Evolutionary conservation across 1,140 invertebrate species (phyloP).

Genomic region (Drosophila santomea): DNA sequence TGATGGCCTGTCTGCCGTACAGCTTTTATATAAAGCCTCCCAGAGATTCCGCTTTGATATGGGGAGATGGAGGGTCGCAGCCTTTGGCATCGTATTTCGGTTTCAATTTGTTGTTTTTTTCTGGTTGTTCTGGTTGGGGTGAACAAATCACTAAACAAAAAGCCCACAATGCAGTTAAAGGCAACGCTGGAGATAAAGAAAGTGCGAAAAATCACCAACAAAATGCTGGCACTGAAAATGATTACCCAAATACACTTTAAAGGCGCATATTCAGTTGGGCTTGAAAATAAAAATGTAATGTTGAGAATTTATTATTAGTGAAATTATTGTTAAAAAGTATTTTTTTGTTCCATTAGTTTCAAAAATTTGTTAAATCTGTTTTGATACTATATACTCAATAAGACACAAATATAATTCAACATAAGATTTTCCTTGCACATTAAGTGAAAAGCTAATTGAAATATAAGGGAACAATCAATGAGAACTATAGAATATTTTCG

Average conservation of each 20-base stretch:
- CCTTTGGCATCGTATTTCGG: conserved; percentile 77
- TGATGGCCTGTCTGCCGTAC: conserved; percentile 81
- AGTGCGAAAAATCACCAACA: conserved; percentile 44
- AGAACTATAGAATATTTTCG: background rate
- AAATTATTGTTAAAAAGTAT: too few relatives aligned
- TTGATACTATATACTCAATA: too few relatives aligned
- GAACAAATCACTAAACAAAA: conserved; percentile 80
- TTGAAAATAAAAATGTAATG: background rate
- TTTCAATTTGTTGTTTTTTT: conserved; percentile 54
- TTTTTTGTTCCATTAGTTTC: too few relatives aligned
- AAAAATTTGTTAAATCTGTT: too few relatives aligned
- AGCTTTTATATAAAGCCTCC: conserved; percentile 81
- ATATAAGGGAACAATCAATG: too few relatives aligned
- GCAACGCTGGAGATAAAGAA: conserved; percentile 48
- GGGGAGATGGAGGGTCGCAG: conserved; percentile 47
- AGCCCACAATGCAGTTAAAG: conserved; percentile 77
- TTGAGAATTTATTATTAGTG: background rate
- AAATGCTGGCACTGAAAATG: conserved; percentile 5
- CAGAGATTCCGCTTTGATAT: conserved; percentile 62
- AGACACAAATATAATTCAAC: too few relatives aligned
- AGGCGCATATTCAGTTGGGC: background rate
- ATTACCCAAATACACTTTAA: conserved; percentile 7
- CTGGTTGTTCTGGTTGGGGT: conserved; percentile 40
- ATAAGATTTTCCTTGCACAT: too few relatives aligned
- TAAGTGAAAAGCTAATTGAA: too few relatives aligned